A percentile compares a stretch with the other conserved stretches of the same genome.
Evolutionary conservation across 2,113 vertebrate species (phyloP).

Genomic region (Eleginops maclovinus): DNA sequence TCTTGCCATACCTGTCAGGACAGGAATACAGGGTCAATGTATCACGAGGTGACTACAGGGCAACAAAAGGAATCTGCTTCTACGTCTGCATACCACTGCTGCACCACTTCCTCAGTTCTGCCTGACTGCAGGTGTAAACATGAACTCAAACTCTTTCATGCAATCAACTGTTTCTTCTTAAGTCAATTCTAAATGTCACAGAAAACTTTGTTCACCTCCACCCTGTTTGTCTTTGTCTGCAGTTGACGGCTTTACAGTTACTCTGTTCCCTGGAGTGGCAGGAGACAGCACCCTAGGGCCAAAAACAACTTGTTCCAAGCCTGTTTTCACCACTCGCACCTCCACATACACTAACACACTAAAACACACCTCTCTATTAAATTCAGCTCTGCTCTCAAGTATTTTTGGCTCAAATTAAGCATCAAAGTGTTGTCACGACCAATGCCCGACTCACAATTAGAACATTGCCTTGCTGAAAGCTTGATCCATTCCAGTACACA

Average conservation of each 20-base stretch:
- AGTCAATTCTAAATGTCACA: constrained; percentile 18
- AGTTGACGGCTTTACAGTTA: constrained; percentile 36
- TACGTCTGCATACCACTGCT: constrained; percentile 26
- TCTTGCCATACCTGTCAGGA: constrained; percentile 90
- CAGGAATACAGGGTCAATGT: constrained; percentile 23
- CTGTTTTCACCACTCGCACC: constrained; percentile 27
- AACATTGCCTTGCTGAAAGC: not conserved
- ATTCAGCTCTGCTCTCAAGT: constrained; percentile 28
- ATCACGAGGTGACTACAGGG: constrained; percentile 17
- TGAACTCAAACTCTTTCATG: constrained; percentile 26
- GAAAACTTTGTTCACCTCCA: constrained; percentile 35
- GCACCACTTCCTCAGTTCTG: constrained; percentile 32
- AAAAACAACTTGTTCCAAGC: constrained; percentile 62
- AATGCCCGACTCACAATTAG: constrained; percentile 5
- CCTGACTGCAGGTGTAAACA: constrained; percentile 60
- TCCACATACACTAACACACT: constrained; percentile 10
- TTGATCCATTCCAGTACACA: not conserved
- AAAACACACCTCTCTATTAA: constrained; percentile 37
- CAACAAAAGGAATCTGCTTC: constrained; percentile 54
- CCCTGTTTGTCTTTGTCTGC: constrained; percentile 44
- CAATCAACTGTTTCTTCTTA: constrained; percentile 17
- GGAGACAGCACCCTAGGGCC: constrained; percentile 64
- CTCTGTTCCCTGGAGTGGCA: constrained; percentile 36
- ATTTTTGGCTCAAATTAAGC: constrained; percentile 51
- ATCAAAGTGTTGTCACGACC: constrained; percentile 16